These are phyloP conservation scores for Acrobasis repandana DNA, from an alignment of 2,888 invertebrate genomes.

Conservation along the genomic window DNA sequence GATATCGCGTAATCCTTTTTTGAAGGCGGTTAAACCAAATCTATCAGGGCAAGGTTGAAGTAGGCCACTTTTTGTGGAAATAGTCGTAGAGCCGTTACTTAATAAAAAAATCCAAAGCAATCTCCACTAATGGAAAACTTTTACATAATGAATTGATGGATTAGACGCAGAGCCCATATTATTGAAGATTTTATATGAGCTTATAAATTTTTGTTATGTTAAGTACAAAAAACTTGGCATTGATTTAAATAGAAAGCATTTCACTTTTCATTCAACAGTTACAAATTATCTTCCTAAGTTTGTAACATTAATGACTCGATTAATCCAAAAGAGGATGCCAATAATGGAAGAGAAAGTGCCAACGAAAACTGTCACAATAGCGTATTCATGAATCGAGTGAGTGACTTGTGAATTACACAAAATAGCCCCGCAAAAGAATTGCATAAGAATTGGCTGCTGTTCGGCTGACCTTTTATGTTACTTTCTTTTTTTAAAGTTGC, in stretches of 20 bases:
- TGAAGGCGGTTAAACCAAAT: too few species aligned
- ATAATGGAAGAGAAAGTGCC: conserved; percentile 36
- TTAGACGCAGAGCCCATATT: too few species aligned
- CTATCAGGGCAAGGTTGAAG: too few species aligned
- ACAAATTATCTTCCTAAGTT: conserved; percentile 23
- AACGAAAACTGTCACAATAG: conserved; percentile 29
- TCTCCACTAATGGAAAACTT: too few species aligned
- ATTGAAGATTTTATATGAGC: too few species aligned
- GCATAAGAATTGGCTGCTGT: conserved; percentile 10
- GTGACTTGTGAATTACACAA: conserved; percentile 13
- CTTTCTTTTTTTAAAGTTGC: conserved; percentile 19
- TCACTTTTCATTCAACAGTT: not conserved
- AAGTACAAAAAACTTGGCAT: too few species aligned
- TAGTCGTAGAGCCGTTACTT: too few species aligned
- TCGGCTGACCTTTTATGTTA: conserved; percentile 21
- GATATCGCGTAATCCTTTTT: too few species aligned
- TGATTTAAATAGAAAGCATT: not conserved
- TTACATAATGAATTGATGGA: too few species aligned
- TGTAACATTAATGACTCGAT: conserved; percentile 39
- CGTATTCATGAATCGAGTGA: conserved; percentile 23
- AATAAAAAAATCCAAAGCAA: too few species aligned
- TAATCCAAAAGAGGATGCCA: conserved; percentile 5
- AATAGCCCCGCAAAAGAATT: conserved; percentile 12
- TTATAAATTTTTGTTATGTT: too few species aligned
- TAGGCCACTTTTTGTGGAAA: too few species aligned